Evolutionary conservation across 2,888 invertebrate genomes (phyloP).

Genomic region (Hymenopus coronatus): DNA sequence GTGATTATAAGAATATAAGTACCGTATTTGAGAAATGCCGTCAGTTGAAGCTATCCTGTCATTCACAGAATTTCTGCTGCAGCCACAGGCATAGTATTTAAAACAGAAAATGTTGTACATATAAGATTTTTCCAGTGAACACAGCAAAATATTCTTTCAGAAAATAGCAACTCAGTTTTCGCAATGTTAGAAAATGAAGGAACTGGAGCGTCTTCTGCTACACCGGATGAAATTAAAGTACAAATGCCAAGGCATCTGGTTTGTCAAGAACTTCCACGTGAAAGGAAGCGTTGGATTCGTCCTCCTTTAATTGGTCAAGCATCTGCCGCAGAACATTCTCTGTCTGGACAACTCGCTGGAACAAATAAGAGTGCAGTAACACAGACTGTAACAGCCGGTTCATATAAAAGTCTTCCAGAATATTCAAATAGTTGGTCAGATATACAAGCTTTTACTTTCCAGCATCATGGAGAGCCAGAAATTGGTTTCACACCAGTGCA

Average conservation of each 20-base stretch:
- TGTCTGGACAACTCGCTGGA: background rate
- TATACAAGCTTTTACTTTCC: background rate
- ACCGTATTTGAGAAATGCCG: no score
- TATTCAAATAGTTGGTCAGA: background rate
- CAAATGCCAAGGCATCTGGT: background rate
- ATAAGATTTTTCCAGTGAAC: no score
- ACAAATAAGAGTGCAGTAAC: background rate
- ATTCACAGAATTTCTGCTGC: no score
- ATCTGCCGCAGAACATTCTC: background rate
- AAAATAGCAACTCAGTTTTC: no score
- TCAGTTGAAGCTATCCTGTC: no score
- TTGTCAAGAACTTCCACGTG: constrained; percentile 37
- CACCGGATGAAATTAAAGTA: background rate
- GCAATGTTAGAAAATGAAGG: background rate
- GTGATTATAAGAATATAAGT: no score
- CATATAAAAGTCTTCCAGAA: background rate
- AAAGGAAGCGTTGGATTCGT: constrained; percentile 45
- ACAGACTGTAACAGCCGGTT: background rate
- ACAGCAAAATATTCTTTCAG: no score
- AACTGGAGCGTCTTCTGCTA: background rate
- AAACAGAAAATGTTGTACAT: no score
- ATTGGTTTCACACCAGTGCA: background rate
- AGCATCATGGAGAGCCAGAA: background rate
- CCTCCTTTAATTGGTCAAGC: constrained; percentile 47
- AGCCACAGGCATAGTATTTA: no score